A percentile compares a stretch with the other conserved stretches of the same genome.
Conservation (phyloP, 2,888 invertebrate genomes). For the Rhingia rostrata region DNA sequence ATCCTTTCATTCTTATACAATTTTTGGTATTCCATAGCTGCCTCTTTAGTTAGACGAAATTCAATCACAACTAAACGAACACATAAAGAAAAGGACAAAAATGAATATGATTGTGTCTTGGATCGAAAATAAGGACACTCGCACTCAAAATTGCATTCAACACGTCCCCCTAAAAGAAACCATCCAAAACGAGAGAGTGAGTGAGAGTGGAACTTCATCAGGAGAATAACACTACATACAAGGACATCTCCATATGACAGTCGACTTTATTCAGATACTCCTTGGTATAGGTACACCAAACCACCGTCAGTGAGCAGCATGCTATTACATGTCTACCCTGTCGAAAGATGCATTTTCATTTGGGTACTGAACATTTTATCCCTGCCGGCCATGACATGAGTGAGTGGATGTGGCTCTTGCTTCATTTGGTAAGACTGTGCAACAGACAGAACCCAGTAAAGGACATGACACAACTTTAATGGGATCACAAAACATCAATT, state of each 20-base stretch:
- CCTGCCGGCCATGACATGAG: background rate
- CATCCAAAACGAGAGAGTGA: background rate
- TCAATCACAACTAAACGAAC: constrained; percentile 19
- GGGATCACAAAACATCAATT: constrained; percentile 67
- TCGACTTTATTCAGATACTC: constrained; percentile 30
- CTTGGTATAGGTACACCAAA: background rate
- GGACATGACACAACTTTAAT: constrained; percentile 61
- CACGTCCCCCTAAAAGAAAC: background rate
- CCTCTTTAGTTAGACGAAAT: constrained; percentile 23
- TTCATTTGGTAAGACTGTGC: constrained; percentile 8
- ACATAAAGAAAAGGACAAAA: constrained; percentile 9
- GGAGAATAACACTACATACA: constrained; percentile 12
- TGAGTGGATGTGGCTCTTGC: constrained; percentile 22
- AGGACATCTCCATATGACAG: constrained; percentile 8
- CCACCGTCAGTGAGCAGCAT: too few species aligned
- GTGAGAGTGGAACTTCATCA: constrained; percentile 29
- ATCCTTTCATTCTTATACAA: background rate
- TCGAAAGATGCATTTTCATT: constrained; percentile 42
- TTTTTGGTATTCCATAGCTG: constrained; percentile 4
- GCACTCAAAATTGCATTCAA: constrained; percentile 1
- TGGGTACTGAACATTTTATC: constrained; percentile 13
- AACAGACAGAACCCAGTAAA: constrained; percentile 9
- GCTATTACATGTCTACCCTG: too few species aligned
- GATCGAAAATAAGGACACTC: constrained; percentile 46
- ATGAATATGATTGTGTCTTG: constrained; percentile 42